A percentile compares a stretch with the other conserved stretches of the same genome.
Conservation (phyloP, 2,888 invertebrate species). For the Calameuta filiformis region DNA sequence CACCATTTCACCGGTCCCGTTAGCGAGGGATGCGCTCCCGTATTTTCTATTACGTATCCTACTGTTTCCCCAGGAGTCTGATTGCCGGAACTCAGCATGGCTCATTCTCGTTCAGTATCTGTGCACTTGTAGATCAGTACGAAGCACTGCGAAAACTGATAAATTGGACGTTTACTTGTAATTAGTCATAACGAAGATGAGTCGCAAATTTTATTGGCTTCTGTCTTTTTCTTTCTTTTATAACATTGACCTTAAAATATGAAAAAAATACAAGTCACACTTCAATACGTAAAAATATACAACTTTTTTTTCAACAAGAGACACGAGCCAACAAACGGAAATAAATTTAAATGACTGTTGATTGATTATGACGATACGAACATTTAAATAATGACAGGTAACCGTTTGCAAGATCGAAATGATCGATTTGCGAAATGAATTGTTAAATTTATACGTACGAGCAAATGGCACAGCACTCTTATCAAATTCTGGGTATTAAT, state of each 20-base stretch:
- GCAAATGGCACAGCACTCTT: neutral
- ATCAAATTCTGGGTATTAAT: neutral
- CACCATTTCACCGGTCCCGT: slow-evolving; percentile 49
- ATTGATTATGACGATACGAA: neutral
- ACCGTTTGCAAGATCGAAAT: neutral
- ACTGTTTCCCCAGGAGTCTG: slow-evolving; percentile 33
- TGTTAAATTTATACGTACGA: neutral
- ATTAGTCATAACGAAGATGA: neutral
- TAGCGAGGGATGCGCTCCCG: slow-evolving; percentile 2
- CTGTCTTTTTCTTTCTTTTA: neutral
- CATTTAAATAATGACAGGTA: neutral
- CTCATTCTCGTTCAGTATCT: slow-evolving; percentile 47
- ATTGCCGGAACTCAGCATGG: slow-evolving; percentile 45
- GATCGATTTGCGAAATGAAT: neutral
- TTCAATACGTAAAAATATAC: neutral
- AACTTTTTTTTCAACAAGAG: neutral
- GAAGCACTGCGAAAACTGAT: slow-evolving; percentile 35
- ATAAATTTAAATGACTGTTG: neutral
- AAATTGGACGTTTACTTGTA: neutral
- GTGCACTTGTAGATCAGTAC: slow-evolving; percentile 33
- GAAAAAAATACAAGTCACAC: neutral
- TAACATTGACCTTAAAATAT: neutral
- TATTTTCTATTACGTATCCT: slow-evolving; percentile 51
- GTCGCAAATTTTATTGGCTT: neutral
- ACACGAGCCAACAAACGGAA: neutral